phyloP scores from a whole-genome alignment of 2,113 vertebrate species.

The Hippocampus mohnikei region DNA sequence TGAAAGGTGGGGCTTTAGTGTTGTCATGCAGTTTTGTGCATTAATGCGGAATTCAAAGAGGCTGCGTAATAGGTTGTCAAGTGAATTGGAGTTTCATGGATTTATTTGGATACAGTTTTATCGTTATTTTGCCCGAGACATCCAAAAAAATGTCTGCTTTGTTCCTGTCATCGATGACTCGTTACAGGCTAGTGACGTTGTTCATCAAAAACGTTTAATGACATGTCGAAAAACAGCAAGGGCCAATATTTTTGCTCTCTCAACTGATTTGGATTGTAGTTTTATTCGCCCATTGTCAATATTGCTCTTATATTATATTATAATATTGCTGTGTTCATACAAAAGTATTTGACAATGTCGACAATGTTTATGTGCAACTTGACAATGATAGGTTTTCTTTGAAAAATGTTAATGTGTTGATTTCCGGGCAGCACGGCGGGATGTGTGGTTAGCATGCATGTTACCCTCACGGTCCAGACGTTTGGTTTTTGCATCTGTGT shows the following conservation, averaged over 20 bases:
- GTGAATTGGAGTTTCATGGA: conserved; percentile 30
- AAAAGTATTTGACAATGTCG: background rate
- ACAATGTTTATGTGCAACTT: too few relatives aligned
- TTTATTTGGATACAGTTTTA: conserved; percentile 29
- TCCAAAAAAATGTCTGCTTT: conserved; percentile 7
- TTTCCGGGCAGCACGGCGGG: too few relatives aligned
- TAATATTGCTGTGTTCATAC: background rate
- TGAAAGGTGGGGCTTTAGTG: conserved; percentile 50
- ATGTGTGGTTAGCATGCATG: too few relatives aligned
- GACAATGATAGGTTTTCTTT: too few relatives aligned
- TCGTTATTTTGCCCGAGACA: background rate
- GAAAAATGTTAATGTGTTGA: too few relatives aligned
- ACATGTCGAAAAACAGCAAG: background rate
- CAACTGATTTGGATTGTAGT: background rate
- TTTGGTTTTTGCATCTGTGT: too few relatives aligned
- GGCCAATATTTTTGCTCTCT: background rate
- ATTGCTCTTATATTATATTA: too few relatives aligned
- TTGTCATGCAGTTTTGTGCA: conserved; percentile 56
- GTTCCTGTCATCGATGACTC: background rate
- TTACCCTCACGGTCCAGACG: too few relatives aligned
- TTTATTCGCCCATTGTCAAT: background rate
- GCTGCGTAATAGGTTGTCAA: conserved; percentile 36
- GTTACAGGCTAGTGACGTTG: background rate
- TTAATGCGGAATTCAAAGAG: conserved; percentile 44
- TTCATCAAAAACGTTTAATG: background rate